Base-by-base conservation (phyloP, 2,888 invertebrate species). In the Parnassius apollo region DNA sequence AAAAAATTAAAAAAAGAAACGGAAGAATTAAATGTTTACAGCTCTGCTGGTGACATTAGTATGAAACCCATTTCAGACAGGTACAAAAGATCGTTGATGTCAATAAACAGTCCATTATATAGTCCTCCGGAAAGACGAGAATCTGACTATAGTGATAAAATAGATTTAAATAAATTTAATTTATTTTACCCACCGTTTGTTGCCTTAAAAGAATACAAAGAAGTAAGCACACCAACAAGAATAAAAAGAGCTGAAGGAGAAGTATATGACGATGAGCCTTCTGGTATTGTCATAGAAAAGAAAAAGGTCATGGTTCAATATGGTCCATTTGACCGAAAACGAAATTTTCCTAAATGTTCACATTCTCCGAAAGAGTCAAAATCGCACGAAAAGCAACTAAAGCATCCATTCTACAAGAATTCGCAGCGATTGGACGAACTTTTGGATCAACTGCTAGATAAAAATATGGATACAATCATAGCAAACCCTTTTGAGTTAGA, bases 381-480 rank as follows among this genome's bases (percentile, higher is more conserved):
- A 53, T 70, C 76, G 0, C 81, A 85, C 35, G 86, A 87, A 54
- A 77, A 78, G 45, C 71, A 82, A 57, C 55, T 82, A 0, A 85
- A 83, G 46, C 83, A 87, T 69, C 86, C 87, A 0, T 88, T 81
- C 55, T 84, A 84, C 42, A 81, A 87, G 63, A 81, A 85, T 45
- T 76, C 80, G 0, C 83, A 86, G 68, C 71, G 76, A 46, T 53
- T 87, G 1, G 86, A 87, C n/a, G 76, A 85, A 12, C 53, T 86
- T 0, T 50, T 86, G 1, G 84, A 82, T 18, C 73, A 69, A 9
- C 74, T 85, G 57, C 56, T 82, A 1, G 75, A 79, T n/a, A 80
- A 75, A 44, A 78, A 77, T 35, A 11, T 81, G 10, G 78, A 76
- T 2, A 63, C 51, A 42, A 57, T 64, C 25, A 42, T 64, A 1